Evolutionary conservation across 1,140 invertebrate genomes (phyloP), one percentile per base, ranked within the genome.

Genomic region (Zaprionus capensis): DNA sequence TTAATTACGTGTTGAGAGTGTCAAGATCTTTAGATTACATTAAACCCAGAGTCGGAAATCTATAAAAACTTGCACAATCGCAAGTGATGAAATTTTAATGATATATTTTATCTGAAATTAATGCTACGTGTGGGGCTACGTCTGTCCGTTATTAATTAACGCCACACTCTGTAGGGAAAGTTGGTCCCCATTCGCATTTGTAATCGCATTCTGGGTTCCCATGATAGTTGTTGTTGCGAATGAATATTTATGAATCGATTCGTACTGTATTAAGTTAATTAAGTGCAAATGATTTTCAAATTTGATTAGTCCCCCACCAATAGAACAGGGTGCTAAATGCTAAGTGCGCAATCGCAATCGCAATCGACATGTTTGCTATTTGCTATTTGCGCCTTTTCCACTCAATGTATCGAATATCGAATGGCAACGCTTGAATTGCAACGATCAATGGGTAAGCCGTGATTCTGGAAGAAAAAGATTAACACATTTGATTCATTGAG

Each of bases 201-300:
- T 46, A 68, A 17, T 70, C 55, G 68, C 46, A 80, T 86, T 70
- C 55, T 68, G 24, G 12, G 20, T 72, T 67, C 64, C 72, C 82
- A 87, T 63, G 41, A 11, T 24, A 62, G 31, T 67, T 63, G 36
- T 34, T 34, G 14, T 55, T 71, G 44, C 71, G 70, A 80, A 75
- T 87, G 65, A 78, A 84, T 88, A 84, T 90, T 78, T 78, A 88
- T 78, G 65, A 59, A 59, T 66, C 58, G 68, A 63, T 58, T 49
- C 53, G 58, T 73, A 66, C 75, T 51, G 38, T 63, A 78, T 74
- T 76, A 78, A 61, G 56, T 76, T 79, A 59, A 78, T 78, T 73
- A 78, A 67, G 38, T 68, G 62, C 74, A 72, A 77, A 78, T 82
- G 71, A 70, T 76, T 78, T 70, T 24, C 46, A 69, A 69, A 51